phyloP scores from a whole-genome alignment of 1,140 invertebrate species.

The Eurosta solidaginis region DNA sequence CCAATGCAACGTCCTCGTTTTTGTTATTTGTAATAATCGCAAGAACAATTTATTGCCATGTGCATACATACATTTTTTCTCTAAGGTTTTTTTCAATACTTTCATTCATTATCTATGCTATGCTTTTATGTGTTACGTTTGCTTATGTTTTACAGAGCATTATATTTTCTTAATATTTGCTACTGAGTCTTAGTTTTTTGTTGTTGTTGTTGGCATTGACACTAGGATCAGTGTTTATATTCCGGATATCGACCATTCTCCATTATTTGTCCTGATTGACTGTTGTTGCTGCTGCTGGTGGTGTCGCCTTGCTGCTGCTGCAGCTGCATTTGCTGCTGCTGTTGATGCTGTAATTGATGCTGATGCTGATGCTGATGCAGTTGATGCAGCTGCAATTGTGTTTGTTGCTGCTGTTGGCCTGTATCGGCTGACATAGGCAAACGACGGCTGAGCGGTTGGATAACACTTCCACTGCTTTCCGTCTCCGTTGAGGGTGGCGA shows the following conservation, averaged over 20 bases:
- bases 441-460: conserved; percentile 50
- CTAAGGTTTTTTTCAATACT: background rate
- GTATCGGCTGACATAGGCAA: conserved; percentile 50
- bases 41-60: background rate
- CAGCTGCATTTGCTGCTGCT: conserved; percentile 46
- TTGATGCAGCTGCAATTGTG: conserved; percentile 32
- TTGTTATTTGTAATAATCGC: no score
- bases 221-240: conserved; percentile 65
- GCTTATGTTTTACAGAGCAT: background rate
- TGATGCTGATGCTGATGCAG: conserved; percentile 37
- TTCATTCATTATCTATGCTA: background rate
- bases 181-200: background rate
- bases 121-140: conserved; percentile 30
- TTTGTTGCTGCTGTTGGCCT: conserved; percentile 39
- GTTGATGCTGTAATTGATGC: conserved; percentile 42
- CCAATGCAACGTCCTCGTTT: no score
- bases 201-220: conserved; percentile 31
- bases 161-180: conserved; percentile 29
- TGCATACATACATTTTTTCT: no score
- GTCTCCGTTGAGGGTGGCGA: conserved; percentile 61
- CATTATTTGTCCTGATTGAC: conserved; percentile 59
- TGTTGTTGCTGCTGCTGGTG: conserved; percentile 60
- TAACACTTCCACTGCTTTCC: conserved; percentile 61
- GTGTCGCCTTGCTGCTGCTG: conserved; percentile 51
- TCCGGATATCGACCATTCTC: conserved; percentile 61